Evolutionary conservation across 1,140 invertebrate genomes (phyloP).

Genomic region (Drosophila miranda): DNA sequence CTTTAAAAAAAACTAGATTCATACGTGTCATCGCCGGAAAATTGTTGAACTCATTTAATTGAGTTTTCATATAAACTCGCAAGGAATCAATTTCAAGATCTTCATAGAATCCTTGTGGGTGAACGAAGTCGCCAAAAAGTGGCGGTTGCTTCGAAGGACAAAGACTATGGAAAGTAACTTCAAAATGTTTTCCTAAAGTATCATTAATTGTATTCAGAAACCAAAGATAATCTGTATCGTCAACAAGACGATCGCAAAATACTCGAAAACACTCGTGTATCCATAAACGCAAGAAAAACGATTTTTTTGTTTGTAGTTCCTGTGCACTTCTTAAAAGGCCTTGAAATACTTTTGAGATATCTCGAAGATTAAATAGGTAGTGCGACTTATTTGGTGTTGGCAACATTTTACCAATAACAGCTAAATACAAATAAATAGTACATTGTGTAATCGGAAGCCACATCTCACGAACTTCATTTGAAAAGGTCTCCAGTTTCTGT

Average conservation of each 20-base stretch:
- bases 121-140: constrained; percentile 91
- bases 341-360: constrained; percentile 91
- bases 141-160: constrained; percentile 89
- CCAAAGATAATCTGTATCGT: constrained; percentile 89
- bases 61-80: constrained; percentile 86
- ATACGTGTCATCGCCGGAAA: constrained; percentile 89
- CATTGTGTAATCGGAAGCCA: constrained; percentile 83
- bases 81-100: constrained; percentile 85
- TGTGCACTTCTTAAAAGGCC: constrained; percentile 85
- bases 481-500: constrained; percentile 90
- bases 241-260: constrained; percentile 90
- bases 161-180: constrained; percentile 90
- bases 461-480: constrained; percentile 89
- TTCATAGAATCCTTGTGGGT: constrained; percentile 89
- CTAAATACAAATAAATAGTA: constrained; percentile 90
- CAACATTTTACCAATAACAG: constrained; percentile 87
- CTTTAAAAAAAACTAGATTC: constrained; percentile 91
- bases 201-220: constrained; percentile 88
- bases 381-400: constrained; percentile 94
- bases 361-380: constrained; percentile 93
- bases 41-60: constrained; percentile 91
- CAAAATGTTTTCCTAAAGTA: constrained; percentile 89
- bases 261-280: constrained; percentile 92
- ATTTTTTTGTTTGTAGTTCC: constrained; percentile 88
- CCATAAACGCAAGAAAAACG: constrained; percentile 89